phyloP scores from a whole-genome alignment of 2,113 vertebrate genomes.

The Cervus canadensis region DNA sequence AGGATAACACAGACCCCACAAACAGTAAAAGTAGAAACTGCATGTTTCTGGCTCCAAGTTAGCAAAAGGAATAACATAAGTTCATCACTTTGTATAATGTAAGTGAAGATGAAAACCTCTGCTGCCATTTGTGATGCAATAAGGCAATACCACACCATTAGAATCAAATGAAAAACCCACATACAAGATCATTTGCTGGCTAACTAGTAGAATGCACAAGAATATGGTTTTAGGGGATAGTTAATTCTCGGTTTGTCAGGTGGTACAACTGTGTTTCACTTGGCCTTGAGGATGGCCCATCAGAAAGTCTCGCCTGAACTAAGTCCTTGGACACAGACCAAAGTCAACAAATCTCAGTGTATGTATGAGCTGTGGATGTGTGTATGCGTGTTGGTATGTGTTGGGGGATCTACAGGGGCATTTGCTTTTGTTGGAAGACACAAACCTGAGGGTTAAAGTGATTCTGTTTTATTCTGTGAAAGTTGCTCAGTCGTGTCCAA shows the following conservation, averaged over 20 bases:
- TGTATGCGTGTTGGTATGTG: neutral
- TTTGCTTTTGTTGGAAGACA: neutral
- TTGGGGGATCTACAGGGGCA: neutral
- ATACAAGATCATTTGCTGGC: neutral
- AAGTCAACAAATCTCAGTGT: neutral
- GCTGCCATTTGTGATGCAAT: neutral
- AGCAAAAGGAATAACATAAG: neutral
- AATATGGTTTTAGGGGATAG: neutral
- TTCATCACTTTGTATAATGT: neutral
- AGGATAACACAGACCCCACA: neutral
- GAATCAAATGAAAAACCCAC: neutral
- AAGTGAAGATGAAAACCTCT: neutral
- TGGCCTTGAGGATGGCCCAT: neutral
- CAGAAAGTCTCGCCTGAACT: neutral
- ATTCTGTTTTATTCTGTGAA: neutral
- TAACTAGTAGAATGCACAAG: neutral
- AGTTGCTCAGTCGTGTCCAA: neutral
- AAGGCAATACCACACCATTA: neutral
- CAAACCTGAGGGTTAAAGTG: neutral
- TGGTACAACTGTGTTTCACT: neutral
- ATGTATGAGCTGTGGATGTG: neutral
- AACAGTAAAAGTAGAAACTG: neutral
- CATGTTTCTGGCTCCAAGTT: neutral
- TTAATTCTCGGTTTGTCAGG: neutral
- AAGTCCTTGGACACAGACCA: neutral